phyloP scores from a whole-genome alignment of 2,888 invertebrate genomes.

The Aethes cnicana region DNA sequence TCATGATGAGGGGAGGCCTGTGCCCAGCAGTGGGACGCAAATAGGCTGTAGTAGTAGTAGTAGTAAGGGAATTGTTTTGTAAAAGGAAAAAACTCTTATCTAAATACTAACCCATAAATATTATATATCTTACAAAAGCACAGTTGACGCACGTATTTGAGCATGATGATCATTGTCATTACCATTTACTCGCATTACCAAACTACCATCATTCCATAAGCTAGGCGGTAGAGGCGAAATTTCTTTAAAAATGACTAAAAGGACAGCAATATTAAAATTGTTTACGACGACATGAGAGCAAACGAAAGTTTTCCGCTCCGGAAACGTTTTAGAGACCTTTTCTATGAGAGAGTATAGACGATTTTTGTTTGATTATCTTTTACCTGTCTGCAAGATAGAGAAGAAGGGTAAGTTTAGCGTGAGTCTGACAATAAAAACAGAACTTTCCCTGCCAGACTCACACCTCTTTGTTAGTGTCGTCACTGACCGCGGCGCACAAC shows the following conservation, averaged over 20 bases:
- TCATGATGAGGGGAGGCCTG: too few species aligned
- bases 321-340: not conserved
- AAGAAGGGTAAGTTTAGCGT: constrained; percentile 31
- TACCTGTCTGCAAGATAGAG: not conserved
- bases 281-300: not conserved
- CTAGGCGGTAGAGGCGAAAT: not conserved
- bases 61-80: not conserved
- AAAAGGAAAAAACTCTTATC: not conserved
- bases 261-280: not conserved
- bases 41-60: too few species aligned
- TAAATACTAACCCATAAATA: not conserved
- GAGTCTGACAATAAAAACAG: constrained; percentile 35
- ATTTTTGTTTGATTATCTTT: not conserved
- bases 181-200: not conserved
- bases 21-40: too few species aligned
- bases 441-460: constrained; percentile 56
- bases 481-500: constrained; percentile 38
- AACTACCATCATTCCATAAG: not conserved
- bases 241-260: not conserved
- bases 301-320: not conserved
- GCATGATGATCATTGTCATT: not conserved
- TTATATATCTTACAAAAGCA: constrained; percentile 5
- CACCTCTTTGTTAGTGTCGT: constrained; percentile 55
- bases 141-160: constrained; percentile 7
- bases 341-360: not conserved